Evolutionary conservation across 2,797 vertebrate genomes (phyloP).

Genomic region (Darevskia mixta): DNA sequence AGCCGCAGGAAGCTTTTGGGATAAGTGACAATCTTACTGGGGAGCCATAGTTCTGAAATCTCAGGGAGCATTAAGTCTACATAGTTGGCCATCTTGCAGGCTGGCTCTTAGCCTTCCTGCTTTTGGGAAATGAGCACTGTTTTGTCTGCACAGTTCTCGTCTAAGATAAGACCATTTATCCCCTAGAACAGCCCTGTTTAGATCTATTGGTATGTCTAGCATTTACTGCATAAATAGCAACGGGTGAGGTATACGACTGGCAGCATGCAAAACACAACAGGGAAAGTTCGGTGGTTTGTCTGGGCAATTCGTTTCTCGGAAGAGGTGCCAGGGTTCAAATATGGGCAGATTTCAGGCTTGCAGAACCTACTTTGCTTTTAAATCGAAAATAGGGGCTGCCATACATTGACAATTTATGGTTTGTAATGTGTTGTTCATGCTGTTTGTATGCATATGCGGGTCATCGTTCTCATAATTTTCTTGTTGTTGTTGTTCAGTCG

Average conservation of each 20-base stretch:
- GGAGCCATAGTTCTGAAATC: background rate
- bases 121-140: background rate
- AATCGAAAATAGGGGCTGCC: background rate
- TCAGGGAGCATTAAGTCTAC: background rate
- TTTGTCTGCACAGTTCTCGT: background rate
- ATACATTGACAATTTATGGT: no score
- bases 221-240: conserved; percentile 6
- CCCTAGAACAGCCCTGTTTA: background rate
- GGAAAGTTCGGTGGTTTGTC: background rate
- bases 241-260: background rate
- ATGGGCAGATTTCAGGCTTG: background rate
- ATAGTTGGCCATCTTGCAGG: background rate
- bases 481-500: no score
- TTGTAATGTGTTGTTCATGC: no score
- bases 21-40: background rate
- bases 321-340: background rate
- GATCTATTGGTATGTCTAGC: conserved; percentile 3
- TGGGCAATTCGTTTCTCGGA: background rate
- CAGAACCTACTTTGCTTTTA: background rate
- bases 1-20: background rate
- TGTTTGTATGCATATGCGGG: no score
- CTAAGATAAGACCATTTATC: background rate
- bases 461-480: no score
- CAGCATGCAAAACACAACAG: background rate
- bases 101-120: background rate